Evolutionary conservation across 1,140 invertebrate genomes (phyloP), one percentile per base, ranked within the genome.

Genomic region (Dinothrombium tinctorium): DNA sequence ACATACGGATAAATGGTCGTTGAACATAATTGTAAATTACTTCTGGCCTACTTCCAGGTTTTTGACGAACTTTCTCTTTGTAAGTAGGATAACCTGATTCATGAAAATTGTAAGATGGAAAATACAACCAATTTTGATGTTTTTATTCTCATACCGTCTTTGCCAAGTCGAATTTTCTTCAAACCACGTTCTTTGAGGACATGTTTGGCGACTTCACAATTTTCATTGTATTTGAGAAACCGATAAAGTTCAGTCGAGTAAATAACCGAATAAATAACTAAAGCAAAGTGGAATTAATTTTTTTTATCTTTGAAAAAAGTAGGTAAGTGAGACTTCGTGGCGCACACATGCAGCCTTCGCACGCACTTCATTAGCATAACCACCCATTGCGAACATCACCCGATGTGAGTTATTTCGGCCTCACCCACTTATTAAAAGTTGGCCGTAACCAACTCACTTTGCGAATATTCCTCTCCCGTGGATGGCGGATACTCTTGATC

Each of bases 11-110:
- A 57, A 99, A 99, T 0, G 94, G 92, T n/a, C 94, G 65, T 56
- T 99, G 94, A 0, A 98, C 90, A 58, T 99, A 99, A 59, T 96
- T 96, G 61, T 99, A 99, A 46, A 96, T 92, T 1, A 96, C 92
- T 65, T 89, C 82, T 14, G 56, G 53, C 25, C 55, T 47, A 20
- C 39, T 52, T 19, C 55, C 55, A 45, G 51, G 60, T 63, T 66
- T 50, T 43, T 59, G 56, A 47, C 66, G 86, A 1, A 75, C 59
- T 56, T 98, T 99, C 56, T 98, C 92, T 55, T 95, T 98, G 62
- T 98, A 87, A 1, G 90, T 99, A 19, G 94, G 94, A 61, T 98
- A 98, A 0, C 89, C 64, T 62, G 41, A 19, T 19, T 19, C 5
- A 21, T 41, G 17, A 32, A 49, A 44, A 48, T 21, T 26, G 33